Conservation (phyloP, 2,797 vertebrate genomes). For the Characodon lateralis region DNA sequence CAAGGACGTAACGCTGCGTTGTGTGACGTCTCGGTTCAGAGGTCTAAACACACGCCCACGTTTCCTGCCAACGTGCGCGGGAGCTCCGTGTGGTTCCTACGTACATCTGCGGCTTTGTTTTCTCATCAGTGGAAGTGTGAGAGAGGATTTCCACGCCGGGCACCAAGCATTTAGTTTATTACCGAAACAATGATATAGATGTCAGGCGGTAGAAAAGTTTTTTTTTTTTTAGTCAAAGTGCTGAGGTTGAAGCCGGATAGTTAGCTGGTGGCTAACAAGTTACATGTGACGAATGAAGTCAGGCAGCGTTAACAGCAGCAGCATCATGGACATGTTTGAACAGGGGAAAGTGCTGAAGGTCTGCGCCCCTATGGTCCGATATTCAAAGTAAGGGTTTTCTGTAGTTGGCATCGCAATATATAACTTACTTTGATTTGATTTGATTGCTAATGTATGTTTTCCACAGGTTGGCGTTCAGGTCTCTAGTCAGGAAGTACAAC, state of each 20-base stretch:
- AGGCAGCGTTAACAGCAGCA: constrained; percentile 38
- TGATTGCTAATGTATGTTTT: not conserved
- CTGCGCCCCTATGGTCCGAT: constrained; percentile 97
- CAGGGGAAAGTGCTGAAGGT: constrained; percentile 87
- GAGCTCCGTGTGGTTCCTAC: not conserved
- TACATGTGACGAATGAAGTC: constrained; percentile 54
- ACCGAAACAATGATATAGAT: not conserved
- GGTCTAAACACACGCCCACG: constrained; percentile 24
- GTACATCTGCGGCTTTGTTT: not conserved
- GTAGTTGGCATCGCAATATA: not conserved
- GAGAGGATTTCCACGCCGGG: fast-evolving
- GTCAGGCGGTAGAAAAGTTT: fast-evolving
- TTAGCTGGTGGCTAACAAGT: constrained; percentile 41
- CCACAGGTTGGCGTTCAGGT: constrained; percentile 91
- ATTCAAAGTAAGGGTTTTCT: constrained; percentile 89
- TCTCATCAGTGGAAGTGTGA: not conserved
- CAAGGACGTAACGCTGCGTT: fast-evolving
- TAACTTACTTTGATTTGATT: not conserved
- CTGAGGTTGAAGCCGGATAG: not conserved
- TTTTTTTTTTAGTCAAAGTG: not conserved
- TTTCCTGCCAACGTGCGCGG: constrained; percentile 10
- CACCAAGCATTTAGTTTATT: fast-evolving
- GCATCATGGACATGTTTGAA: constrained; percentile 87
- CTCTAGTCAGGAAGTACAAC: constrained; percentile 90
- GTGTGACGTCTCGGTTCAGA: constrained; percentile 45